Base-by-base conservation (phyloP, 64 coral and sea anemone species). In the Porites lutea region DNA sequence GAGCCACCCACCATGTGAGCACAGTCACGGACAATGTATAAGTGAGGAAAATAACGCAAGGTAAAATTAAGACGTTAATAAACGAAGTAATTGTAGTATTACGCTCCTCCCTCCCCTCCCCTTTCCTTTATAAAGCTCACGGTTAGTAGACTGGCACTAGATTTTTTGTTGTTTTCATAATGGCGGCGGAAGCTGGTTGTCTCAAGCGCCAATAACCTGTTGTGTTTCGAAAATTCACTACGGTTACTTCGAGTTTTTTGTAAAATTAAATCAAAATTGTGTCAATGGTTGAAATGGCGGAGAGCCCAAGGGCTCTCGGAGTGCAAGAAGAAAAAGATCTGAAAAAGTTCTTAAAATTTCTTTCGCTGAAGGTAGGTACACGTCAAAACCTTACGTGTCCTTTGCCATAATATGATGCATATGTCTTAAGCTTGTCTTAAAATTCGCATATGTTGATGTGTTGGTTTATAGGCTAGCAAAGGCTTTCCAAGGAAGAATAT, bases 271-370 rank as follows among this genome's bases (percentile, higher is more conserved):
- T 68, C 48, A 1, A 3, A 52, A 15, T 52, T 52, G 10, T 51
- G 50, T 84, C 45, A 6, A 84, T 68, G 81, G 18, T 70, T 20
- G 53, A 89, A 79, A 98, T 98, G 96, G 93, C 86, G 16, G 74
- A 92, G 73, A 23, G 48, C 1, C 69, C 15, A 43, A 63, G 73
- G 50, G 43, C 27, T 86, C 46, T 93, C 37, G 84, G 73, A 14
- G 75, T 75, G 11, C 94, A 99, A 60, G 97, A 99, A 72, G 60
- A 91, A 19, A 90, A 76, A 86, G 97, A 99, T 86, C 93, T 99
- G 8, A 89, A 99, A 48, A 99, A 94, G 81, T 99, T 96, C 50
- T 79, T 96, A 72, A 98, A 99, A 89, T 99, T 94, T 88, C 79
- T 99, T 66, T 91, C 94, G 0, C 65, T 90, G 47, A 99, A 99